Base-by-base conservation (phyloP, 2,113 vertebrate genomes). In the Eptatretus burgeri region DNA sequence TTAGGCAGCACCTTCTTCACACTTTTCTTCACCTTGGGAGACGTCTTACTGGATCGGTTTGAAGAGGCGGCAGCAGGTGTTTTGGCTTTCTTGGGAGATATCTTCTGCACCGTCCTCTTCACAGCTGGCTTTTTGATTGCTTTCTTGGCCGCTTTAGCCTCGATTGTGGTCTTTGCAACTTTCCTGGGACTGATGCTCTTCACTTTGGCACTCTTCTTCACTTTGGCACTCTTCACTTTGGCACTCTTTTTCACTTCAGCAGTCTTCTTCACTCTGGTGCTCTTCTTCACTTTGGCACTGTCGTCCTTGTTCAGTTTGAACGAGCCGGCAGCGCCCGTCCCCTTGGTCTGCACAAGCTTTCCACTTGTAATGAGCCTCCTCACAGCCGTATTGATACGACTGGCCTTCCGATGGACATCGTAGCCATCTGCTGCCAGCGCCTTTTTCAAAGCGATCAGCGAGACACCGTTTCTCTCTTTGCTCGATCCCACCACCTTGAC, bases 361-460 rank as follows among this genome's bases (percentile, higher is more conserved):
- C 75, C 76, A 7, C 77, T 78, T 51, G 49, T 69, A 41, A 79
- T 77, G 1, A 79, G 63, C 1, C 74, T 74, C 18, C 75, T 77
- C 0, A 79, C 67, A 0, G 74, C 75, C 20, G 75, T 10, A 62
- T 67, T 78, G 12, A 76, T 73, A 0, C 75, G 73, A 13, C 71
- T 74, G 51, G 76, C 81, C n/a, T 74, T 87, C 51, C 78, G 82
- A 1, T 70, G 76, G 20, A 83, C 80, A 3, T 87, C 79, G 65
- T 84, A 88, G 11, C 78, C 80, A 1, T 70, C 69, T 1, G 75
- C 77, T 1, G 75, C 71, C 50, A 77, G 51, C 2, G 70, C 72
- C 66, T 81, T 84, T 69, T 83, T 85, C 10, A 87, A 67, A 0
- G 74, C 77, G 0, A 73, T 75, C 51, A 79, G 65, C 0, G 78